Evolutionary conservation across 2,888 invertebrate genomes (phyloP), one percentile per base, ranked within the genome.

Genomic region (Dynastes hyllus): DNA sequence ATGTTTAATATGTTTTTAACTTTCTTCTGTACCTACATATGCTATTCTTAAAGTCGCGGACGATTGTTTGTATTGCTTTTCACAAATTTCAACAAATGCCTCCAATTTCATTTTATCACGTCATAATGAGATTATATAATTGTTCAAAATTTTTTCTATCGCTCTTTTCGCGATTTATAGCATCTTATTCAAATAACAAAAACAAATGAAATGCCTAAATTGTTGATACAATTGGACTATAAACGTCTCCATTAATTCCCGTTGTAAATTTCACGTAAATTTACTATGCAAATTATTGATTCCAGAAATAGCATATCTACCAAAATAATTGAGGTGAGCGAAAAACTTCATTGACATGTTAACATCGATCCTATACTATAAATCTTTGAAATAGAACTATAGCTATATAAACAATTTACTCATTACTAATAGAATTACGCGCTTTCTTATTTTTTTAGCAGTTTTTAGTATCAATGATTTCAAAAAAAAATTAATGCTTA

Each of bases 181-280:
- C 27, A 13, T 9, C 27, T 67, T 45, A 67, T 67, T 67, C 27
- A 50, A 27, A 67, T 50, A 22, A 27, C 50, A 11, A 67, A 67
- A 67, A 67, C 27, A 67, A 67, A 50, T 67, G 9, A 16, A 67
- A 50, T 45, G 27, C 50, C 50, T 50, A 50, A 67, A 50, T 45
- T 67, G 67, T 67, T 67, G 67, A 67, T 67, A 45, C 67, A 67
- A 67, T 67, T 67, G 45, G 16, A 27, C 67, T 67, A 50, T 67
- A 67, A 67, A 45, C 27, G 67, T 67, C 67, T 67, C 27, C 13
- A 50, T 67, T 50, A 67, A 67, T 45, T 45, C 45, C 9, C 45
- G 67, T 67, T 67, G 67, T 45, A 67, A 67, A 67, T 67, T 67
- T 50, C n/a, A 45, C 67, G 45, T 50, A 16, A 50, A 67, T 67